Conservation (phyloP, 2,113 vertebrate species). For the Seriola quinqueradiata region DNA sequence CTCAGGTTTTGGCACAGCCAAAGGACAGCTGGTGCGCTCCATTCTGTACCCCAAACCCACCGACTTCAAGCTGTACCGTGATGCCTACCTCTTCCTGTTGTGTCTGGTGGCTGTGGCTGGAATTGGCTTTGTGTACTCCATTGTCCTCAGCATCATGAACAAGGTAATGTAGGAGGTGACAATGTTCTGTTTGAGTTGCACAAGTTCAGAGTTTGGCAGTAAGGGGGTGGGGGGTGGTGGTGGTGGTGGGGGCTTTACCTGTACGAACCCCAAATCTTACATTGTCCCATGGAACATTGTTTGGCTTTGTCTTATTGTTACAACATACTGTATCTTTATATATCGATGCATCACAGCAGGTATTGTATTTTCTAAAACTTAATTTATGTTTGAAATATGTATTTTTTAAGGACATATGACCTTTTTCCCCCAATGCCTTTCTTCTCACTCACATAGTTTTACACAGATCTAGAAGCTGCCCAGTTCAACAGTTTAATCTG, state of each 20-base stretch:
- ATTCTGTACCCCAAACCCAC: conserved; percentile 98
- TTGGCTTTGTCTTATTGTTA: neutral
- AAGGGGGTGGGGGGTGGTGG: too few species aligned
- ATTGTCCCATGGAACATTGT: neutral
- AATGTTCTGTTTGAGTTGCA: neutral
- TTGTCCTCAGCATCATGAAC: conserved; percentile 91
- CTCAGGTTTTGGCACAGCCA: conserved; percentile 95
- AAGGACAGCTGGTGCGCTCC: conserved; percentile 97
- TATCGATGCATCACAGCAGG: too few species aligned
- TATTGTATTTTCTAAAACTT: neutral
- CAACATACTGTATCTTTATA: neutral
- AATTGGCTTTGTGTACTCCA: conserved; percentile 94
- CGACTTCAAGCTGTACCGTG: conserved; percentile 97
- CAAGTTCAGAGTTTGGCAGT: neutral
- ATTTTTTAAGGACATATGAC: neutral
- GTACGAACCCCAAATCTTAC: neutral
- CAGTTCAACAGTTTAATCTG: neutral
- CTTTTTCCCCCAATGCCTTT: neutral
- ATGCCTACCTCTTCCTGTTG: conserved; percentile 96
- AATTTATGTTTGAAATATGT: too few species aligned
- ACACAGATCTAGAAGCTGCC: neutral
- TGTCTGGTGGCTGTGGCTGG: conserved; percentile 95
- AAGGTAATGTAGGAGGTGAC: conserved; percentile 81
- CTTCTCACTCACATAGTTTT: neutral
- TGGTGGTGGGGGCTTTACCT: neutral